phyloP scores from a whole-genome alignment of 2,888 invertebrate species.

The Mimachlamys varia region DNA sequence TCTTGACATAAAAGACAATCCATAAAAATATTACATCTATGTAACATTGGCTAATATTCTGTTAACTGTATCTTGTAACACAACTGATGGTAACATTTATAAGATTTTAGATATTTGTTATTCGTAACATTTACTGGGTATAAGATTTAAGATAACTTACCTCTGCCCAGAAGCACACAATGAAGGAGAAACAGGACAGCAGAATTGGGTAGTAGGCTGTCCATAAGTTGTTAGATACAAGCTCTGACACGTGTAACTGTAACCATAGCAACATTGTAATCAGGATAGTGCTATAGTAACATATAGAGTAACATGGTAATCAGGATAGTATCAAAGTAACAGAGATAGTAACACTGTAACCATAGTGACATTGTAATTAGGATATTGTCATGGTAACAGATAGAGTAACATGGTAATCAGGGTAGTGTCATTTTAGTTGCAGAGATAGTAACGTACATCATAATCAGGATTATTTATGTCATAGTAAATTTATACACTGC shows the following conservation, averaged over 20 bases:
- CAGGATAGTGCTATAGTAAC: neutral
- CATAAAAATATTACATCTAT: no score
- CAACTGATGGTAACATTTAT: no score
- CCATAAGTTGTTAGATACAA: slow-evolving; percentile 57
- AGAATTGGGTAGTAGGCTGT: slow-evolving; percentile 64
- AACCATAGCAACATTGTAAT: slow-evolving; percentile 16
- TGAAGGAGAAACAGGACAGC: slow-evolving; percentile 61
- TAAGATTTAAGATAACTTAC: slow-evolving; percentile 45
- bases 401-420: neutral
- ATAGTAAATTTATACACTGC: no score
- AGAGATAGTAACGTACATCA: no score
- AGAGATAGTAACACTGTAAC: neutral
- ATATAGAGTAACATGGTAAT: neutral
- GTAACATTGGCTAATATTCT: no score
- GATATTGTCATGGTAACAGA: neutral
- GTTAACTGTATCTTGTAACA: no score
- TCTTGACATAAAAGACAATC: no score
- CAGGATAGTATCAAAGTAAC: neutral
- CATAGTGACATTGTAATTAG: neutral
- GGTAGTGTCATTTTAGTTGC: no score
- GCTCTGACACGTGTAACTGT: slow-evolving; percentile 59
- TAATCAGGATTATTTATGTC: no score
- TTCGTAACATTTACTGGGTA: no score
- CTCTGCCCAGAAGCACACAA: slow-evolving; percentile 68
- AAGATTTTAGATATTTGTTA: no score